Base-by-base conservation (phyloP, 1,140 invertebrate genomes). In the Polyergus mexicanus region DNA sequence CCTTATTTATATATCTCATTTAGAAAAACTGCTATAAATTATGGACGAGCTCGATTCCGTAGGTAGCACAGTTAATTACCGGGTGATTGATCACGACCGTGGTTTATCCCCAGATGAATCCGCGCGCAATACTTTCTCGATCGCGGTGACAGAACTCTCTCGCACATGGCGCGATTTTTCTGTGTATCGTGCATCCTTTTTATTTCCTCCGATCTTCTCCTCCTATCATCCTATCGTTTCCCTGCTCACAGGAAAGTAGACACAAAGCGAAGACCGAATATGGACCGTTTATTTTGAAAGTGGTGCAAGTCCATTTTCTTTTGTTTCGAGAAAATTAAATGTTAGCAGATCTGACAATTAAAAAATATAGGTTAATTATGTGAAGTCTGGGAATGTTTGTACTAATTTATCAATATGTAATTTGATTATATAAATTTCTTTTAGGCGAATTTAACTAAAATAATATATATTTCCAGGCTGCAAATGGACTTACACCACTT, bases 101-200 rank as follows among this genome's bases (percentile, higher is more conserved):
- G 84, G 87, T 92, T 90, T 88, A 89, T 91, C 88, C 86, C 88
- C 86, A 84, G 88, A 91, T 91, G 89, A 90, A 91, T 91, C 87
- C 84, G 60, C 87, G 87, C 88, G 87, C 88, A 83, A 89, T 88
- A 89, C 76, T 88, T 89, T 88, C 63, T 81, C 71, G 76, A 68
- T 41, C 84, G 84, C 80, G 86, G 60, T 74, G 72, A 60, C 56
- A 56, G 35, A 63, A 56, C 63, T 75, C 63, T 75, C 88, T 86
- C 69, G 88, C 86, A 74, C 81, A 88, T 83, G 87, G 77, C 72
- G 80, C 87, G 87, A n/a, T 58, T 54, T 66, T 35, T 77, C 78
- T 25, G 51, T 47, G 13, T 47, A 11, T 13, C n/a, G 44, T 19
- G 41, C 62, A 22, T 58, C 75, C n/a, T 35, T 81, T 60, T 81